Evolutionary conservation across 2,888 invertebrate species (phyloP), one percentile per base, ranked within the genome.

Genomic region (Myathropa florea): DNA sequence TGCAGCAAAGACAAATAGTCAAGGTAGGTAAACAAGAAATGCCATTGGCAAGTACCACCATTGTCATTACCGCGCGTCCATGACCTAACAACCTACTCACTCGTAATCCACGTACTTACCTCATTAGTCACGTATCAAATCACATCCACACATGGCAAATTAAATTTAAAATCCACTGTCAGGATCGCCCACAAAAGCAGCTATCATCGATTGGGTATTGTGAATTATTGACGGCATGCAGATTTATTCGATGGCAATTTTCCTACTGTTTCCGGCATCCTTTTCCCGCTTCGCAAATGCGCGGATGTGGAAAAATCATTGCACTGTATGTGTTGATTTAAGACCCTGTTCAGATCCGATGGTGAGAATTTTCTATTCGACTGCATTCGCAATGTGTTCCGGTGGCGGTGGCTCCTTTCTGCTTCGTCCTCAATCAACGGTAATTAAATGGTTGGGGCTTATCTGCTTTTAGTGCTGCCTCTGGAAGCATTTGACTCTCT

Each of bases 401-500:
- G 78, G 70, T 85, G 76, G 33, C 28, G 53, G 53, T 36, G 79
- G 73, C 30, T 67, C 73, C 72, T 78, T 65, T 59, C 67, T 14
- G 30, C 57, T 46, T 60, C 24, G 60, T 65, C 36, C 83, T 71
- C 73, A 86, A 83, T 83, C 78, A 78, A 57, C 61, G 77, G 77
- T 86, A 86, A 83, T 86, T 86, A 86, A 86, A 86, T 83, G 85
- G 83, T 86, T 86, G 77, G 64, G 83, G 85, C 78, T 78, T 86
- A 59, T 39, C 77, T 61, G 78, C 78, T 78, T 64, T 73, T 36
- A 82, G 68, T 46, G 55, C 75, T 61, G 57, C 70, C 55, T 71
- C 30, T 57, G 46, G 61, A 67, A 26, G 60, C 53, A 65, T 65
- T 60, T 61, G 75, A 76, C 67, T 63, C 60, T 21, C 21, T 46